Base-by-base conservation (phyloP, 2,797 vertebrate genomes). In the Pygocentrus nattereri region DNA sequence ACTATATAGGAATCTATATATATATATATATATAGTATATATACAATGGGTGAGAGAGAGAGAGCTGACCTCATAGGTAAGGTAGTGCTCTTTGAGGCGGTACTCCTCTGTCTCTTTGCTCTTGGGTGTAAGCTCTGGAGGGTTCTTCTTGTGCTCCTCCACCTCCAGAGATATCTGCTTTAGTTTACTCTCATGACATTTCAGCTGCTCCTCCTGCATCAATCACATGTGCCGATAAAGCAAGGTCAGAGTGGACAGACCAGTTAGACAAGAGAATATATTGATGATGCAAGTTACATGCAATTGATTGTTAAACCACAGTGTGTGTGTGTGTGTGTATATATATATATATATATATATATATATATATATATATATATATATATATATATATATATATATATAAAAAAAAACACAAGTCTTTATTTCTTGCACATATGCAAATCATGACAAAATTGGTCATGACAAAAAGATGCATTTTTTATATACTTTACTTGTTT, bases 41-140 rank as follows among this genome's bases (percentile, higher is more conserved):
- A 44, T 0, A 44, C 8, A 44, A 2, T 44, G 41, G 50, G 25
- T 59, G 38, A 1, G 7, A 44, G 41, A 50, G 25, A 69, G 38
- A 1, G 23, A 27, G 18, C 91, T 91, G 88, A 99, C 98, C 97
- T 99, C 98, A 16, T 98, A 99, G 12, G 92, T 96, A 91, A 99
- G 96, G 93, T 99, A 99, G 93, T 99, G 97, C 91, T 98, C 97
- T 94, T 99, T 99, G 86, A 99, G 94, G 80, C 96, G 94, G 92
- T 95, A 95, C 90, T 99, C 98, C 91, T 99, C 97, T 25, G 95
- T 94, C 89, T 97, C 97, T 86, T 97, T 96, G 89, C 96, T 97
- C 88, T 97, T 98, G 84, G 95, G 91, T 83, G 94, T 95, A 80
- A 93, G 94, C 76, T 96, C 95, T 58, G 95, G 91, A 1, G 94